Evolutionary conservation across 2,888 invertebrate genomes (phyloP).

Genomic region (Caenorhabditis sinica): DNA sequence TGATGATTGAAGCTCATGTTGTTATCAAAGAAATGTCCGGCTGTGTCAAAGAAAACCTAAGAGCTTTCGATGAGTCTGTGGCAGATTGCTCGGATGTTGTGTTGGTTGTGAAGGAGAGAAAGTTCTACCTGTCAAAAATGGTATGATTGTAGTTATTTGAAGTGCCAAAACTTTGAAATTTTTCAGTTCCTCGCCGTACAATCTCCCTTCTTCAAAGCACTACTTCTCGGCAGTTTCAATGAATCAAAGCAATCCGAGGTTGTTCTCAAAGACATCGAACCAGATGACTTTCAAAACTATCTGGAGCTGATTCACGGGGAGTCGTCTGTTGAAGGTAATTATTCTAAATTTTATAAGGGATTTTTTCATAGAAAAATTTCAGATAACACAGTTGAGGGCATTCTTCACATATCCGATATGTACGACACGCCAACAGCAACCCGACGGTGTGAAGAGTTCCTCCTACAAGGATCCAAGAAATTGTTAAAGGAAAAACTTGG

Average conservation of each 20-base stretch:
- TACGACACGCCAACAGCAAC: background rate
- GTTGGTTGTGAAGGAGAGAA: background rate
- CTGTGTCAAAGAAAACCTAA: background rate
- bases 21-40: background rate
- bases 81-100: background rate
- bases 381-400: background rate
- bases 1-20: background rate
- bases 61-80: background rate
- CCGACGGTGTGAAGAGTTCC: background rate
- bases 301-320: background rate
- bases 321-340: background rate
- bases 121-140: background rate
- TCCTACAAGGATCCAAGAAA: background rate
- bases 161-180: background rate
- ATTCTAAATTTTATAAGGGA: background rate
- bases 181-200: background rate
- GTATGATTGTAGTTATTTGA: too few species aligned
- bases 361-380: background rate
- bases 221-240: background rate
- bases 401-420: conserved; percentile 8
- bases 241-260: background rate
- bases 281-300: background rate
- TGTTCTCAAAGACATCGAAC: background rate
- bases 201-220: background rate
- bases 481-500: background rate